phyloP scores from a whole-genome alignment of 1,140 invertebrate genomes.

The Ephestia elutella region DNA sequence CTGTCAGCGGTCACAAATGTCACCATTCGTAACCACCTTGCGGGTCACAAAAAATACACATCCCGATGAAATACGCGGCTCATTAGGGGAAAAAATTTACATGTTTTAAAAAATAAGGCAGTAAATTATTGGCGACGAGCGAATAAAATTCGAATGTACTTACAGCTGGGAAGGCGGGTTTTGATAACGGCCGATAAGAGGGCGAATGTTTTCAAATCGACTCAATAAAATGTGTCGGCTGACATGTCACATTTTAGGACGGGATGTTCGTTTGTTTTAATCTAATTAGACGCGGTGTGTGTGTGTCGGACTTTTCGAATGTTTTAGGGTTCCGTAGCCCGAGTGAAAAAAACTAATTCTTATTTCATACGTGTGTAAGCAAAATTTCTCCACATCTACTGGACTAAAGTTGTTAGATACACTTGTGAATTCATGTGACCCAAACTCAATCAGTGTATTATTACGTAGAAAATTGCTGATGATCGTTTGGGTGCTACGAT shows the following conservation, averaged over 20 bases:
- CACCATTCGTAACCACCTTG: background rate
- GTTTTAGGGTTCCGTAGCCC: background rate
- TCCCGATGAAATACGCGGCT: background rate
- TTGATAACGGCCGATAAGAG: background rate
- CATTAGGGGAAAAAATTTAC: background rate
- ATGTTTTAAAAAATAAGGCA: conserved; percentile 1
- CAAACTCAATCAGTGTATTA: too few species aligned
- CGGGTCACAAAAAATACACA: background rate
- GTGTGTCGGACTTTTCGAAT: background rate
- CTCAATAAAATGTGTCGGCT: background rate
- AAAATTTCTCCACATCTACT: too few species aligned
- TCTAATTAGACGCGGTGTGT: background rate
- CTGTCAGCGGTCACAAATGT: background rate
- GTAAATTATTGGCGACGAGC: conserved; percentile 1
- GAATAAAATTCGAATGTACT: conserved; percentile 2
- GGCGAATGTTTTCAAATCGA: background rate
- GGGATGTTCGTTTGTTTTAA: background rate
- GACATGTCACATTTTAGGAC: background rate
- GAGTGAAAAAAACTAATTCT: too few species aligned
- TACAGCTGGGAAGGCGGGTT: background rate
- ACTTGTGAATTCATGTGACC: too few species aligned
- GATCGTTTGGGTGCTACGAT: too few species aligned
- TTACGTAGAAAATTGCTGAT: too few species aligned
- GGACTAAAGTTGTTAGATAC: too few species aligned
- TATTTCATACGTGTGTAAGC: too few species aligned